Conservation (phyloP, 2,113 vertebrate species). For the Ptyas mucosa region DNA sequence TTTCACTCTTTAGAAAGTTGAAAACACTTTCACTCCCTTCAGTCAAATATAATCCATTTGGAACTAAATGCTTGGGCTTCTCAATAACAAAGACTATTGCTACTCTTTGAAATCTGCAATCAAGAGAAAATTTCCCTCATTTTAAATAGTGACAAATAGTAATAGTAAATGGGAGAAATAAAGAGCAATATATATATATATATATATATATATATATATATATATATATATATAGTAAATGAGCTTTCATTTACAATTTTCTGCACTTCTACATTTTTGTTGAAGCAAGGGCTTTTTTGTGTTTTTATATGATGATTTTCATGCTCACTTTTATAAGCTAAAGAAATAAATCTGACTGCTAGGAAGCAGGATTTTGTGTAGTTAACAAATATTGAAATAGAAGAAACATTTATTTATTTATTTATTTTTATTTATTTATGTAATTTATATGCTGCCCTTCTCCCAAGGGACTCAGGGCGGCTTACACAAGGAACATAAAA, state of each 20-base stretch:
- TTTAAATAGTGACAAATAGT: background rate
- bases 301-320: background rate
- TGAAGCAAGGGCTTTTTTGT: background rate
- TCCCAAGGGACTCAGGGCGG: no score
- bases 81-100: background rate
- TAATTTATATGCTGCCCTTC: no score
- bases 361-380: background rate
- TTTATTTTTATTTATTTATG: no score
- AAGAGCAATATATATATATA: background rate
- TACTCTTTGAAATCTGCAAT: background rate
- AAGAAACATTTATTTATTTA: no score
- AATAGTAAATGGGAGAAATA: background rate
- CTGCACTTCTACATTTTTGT: background rate
- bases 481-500: no score
- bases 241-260: background rate
- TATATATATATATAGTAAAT: background rate
- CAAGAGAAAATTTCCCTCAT: background rate
- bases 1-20: background rate
- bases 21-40: background rate
- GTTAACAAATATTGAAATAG: background rate
- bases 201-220: background rate
- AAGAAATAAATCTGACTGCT: background rate
- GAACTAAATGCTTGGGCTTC: background rate
- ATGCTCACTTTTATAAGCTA: background rate
- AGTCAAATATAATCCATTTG: background rate